Evolutionary conservation across 2,888 invertebrate species (phyloP).

Genomic region (Cerceris ruficornis): DNA sequence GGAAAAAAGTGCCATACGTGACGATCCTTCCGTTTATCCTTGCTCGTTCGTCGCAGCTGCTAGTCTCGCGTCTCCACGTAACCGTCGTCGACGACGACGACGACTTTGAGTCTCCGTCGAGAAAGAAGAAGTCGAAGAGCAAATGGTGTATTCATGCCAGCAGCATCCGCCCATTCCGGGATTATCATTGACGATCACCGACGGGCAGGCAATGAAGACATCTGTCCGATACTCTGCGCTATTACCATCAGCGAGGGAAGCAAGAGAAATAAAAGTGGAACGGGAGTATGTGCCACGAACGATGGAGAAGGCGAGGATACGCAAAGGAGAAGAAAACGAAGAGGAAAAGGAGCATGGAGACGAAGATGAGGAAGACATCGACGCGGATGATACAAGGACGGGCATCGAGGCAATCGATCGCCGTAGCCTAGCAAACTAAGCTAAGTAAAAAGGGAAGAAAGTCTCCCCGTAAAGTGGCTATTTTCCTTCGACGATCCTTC

Average conservation of each 20-base stretch:
- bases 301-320: background rate
- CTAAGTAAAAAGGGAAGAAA: slow-evolving; percentile 28
- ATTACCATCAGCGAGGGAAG: slow-evolving; percentile 18
- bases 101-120: background rate
- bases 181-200: slow-evolving; percentile 36
- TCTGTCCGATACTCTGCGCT: slow-evolving; percentile 36
- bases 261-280: slow-evolving; percentile 9
- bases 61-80: background rate
- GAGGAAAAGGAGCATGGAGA: slow-evolving; percentile 6
- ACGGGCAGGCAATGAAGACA: slow-evolving; percentile 33
- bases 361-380: slow-evolving; percentile 19
- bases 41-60: slow-evolving; percentile 34
- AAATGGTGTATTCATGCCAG: slow-evolving; percentile 20
- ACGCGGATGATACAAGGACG: slow-evolving; percentile 35
- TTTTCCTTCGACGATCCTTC: slow-evolving; percentile 3
- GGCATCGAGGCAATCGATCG: slow-evolving; percentile 53
- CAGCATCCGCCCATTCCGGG: slow-evolving; percentile 15
- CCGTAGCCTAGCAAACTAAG: slow-evolving; percentile 28
- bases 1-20: slow-evolving; percentile 20
- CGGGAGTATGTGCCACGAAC: background rate
- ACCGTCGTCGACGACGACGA: background rate
- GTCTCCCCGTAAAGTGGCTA: slow-evolving; percentile 6
- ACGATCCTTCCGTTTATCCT: slow-evolving; percentile 29
- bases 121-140: slow-evolving; percentile 2
- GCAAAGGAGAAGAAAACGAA: slow-evolving; percentile 22